phyloP scores from a whole-genome alignment of 2,113 vertebrate genomes.

The Bothrops jararaca region DNA sequence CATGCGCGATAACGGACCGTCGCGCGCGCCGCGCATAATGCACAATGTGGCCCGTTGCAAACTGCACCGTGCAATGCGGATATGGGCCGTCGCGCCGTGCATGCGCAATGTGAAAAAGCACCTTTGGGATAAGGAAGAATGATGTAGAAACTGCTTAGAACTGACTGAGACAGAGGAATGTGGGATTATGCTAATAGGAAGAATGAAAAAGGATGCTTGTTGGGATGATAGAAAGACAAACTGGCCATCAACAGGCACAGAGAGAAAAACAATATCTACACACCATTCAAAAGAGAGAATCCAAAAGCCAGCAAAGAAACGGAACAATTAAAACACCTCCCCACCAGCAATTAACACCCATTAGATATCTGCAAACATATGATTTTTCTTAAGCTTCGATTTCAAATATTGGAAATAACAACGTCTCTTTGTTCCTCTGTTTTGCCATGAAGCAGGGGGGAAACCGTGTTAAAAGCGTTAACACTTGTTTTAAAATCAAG shows the following conservation, averaged over 20 bases:
- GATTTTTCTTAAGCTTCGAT: background rate
- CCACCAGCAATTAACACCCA: background rate
- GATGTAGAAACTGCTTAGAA: background rate
- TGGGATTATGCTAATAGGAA: background rate
- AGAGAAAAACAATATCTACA: slow-evolving; percentile 22
- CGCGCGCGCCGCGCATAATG: no score
- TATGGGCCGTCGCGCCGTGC: no score
- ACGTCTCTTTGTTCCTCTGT: slow-evolving; percentile 35
- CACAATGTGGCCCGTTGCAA: no score
- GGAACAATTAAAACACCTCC: background rate
- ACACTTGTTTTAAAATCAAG: background rate
- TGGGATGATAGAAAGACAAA: background rate
- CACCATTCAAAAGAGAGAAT: background rate
- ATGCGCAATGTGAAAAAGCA: no score
- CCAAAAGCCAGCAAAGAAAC: background rate
- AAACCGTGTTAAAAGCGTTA: slow-evolving; percentile 14
- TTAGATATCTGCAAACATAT: background rate
- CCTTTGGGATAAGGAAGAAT: background rate
- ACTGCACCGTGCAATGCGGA: no score
- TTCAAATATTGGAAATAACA: background rate
- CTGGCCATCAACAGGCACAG: background rate
- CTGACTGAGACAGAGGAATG: background rate
- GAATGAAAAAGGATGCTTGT: background rate
- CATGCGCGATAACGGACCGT: no score
- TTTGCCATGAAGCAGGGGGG: slow-evolving; percentile 15